These are phyloP conservation scores for Caiman crocodilus DNA, from an alignment of 2,797 vertebrate genomes.

Conservation along the genomic window DNA sequence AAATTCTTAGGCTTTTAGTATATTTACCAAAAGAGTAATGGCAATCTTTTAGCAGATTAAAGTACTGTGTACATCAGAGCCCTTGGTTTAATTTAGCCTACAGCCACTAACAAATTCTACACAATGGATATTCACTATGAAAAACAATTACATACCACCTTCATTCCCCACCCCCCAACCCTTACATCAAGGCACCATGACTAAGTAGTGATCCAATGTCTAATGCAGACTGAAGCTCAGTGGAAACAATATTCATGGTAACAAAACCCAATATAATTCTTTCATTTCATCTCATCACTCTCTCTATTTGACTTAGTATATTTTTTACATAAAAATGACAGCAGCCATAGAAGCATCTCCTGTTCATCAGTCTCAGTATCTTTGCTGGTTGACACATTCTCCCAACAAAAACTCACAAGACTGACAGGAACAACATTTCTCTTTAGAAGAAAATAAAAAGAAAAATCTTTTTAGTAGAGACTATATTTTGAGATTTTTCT, in stretches of 20 bases:
- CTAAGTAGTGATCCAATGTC: not conserved
- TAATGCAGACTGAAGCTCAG: not conserved
- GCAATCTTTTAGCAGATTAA: not conserved
- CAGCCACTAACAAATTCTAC: not conserved
- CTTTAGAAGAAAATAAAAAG: conserved; percentile 5
- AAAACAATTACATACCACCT: conserved; percentile 1
- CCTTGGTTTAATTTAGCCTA: not conserved
- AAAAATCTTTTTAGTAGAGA: not conserved
- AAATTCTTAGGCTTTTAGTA: conserved; percentile 12
- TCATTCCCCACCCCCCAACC: not conserved
- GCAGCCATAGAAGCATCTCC: conserved; percentile 15
- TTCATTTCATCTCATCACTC: not conserved
- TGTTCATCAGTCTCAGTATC: not conserved
- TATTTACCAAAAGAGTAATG: not conserved
- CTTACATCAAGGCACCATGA: not conserved
- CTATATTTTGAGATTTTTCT: not conserved
- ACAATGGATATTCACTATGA: not conserved
- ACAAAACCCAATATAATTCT: conserved; percentile 33
- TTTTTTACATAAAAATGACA: not conserved
- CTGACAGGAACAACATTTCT: not conserved
- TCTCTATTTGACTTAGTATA: not conserved
- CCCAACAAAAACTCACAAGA: conserved; percentile 16
- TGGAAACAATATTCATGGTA: conserved; percentile 33
- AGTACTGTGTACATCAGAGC: not conserved
- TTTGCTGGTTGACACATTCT: conserved; percentile 10